Evolutionary conservation across 30 jellyfish, hydroid and myxozoan genomes (phyloP), one percentile per base, ranked within the genome.

Genomic region (Aurelia coerulea): DNA sequence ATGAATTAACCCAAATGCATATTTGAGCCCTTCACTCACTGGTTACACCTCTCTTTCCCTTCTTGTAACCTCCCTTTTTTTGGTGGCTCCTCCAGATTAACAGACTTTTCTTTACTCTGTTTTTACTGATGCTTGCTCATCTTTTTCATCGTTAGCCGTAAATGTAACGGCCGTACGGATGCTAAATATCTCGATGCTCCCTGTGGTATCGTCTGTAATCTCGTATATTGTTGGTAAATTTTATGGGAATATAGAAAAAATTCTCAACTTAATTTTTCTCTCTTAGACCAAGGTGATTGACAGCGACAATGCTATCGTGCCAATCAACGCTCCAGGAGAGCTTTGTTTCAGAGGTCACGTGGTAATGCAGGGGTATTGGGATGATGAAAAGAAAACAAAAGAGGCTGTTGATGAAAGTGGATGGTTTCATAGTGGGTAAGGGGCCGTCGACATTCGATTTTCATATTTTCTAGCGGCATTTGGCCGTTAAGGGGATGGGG

Each of bases 381-480:
- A 89, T 16, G 97, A 94, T 72, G 91, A 78, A 23, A 65, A 19
- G 71, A 94, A 88, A 65, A 94, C 99, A 1, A 84, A 79, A 39
- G 99, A 94, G 73, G 99, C 92, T 12, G 84, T 88, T 62, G 99
- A 94, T 63, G 83, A 87, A 54, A 79, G 73, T 50, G 95, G 97
- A 15, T 94, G 99, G 99, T 89, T 94, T 74, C 99, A 94, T 60
- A 39, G 97, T 10, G 98, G 98, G 98, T 93, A 62, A 52, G 79
- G 79, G 8, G 56, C 56, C 8, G 56, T 46, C 8, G 56, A 23
- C 29, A 23, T 23, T 23, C 29, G 29, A 23, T 23, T 23, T 23
- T 23, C 29, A 23, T 23, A 23, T 23, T 23, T 23, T 23, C 29
- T 23, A 23, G 29, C 29, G 29, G 29, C 29, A 23, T 23, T 23